A percentile compares a stretch with the other conserved stretches of the same genome.
Evolutionary conservation across 2,113 vertebrate genomes (phyloP).

Genomic region (Hippopotamus amphibius): DNA sequence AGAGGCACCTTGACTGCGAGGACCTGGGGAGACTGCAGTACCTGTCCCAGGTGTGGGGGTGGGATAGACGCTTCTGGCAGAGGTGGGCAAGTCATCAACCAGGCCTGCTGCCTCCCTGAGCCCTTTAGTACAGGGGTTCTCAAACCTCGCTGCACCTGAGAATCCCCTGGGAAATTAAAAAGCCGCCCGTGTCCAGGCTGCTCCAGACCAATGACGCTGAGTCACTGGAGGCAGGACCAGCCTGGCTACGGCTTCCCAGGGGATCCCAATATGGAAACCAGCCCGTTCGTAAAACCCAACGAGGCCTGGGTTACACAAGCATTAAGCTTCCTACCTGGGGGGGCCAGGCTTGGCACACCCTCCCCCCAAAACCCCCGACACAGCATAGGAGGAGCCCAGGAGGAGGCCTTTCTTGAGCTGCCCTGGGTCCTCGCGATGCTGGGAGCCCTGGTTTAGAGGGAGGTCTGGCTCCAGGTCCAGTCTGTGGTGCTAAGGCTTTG

Average conservation of each 20-base stretch:
- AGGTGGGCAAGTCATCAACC: fast-evolving
- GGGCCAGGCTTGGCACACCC: not conserved
- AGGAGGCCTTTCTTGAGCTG: no score
- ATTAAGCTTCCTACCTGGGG: fast-evolving
- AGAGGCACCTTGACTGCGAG: conserved; percentile 91
- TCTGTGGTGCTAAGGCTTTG: not conserved
- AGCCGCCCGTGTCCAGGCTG: fast-evolving
- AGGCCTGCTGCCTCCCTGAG: not conserved
- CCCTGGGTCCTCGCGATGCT: not conserved
- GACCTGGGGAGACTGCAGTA: conserved; percentile 93
- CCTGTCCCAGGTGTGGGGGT: conserved; percentile 90
- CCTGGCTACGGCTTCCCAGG: not conserved
- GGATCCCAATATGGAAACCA: fast-evolving
- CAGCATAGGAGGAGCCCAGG: no score
- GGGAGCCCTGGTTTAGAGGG: not conserved
- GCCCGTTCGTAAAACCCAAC: not conserved
- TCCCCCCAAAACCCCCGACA: no score
- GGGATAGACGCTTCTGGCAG: not conserved
- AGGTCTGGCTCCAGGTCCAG: not conserved
- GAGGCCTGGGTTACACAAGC: not conserved
- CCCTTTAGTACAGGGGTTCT: not conserved
- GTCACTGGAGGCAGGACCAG: fast-evolving
- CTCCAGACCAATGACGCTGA: not conserved
- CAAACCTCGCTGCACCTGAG: not conserved
- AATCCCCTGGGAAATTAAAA: not conserved